phyloP scores from a whole-genome alignment of 2,113 vertebrate species.

The Antechinus flavipes region DNA sequence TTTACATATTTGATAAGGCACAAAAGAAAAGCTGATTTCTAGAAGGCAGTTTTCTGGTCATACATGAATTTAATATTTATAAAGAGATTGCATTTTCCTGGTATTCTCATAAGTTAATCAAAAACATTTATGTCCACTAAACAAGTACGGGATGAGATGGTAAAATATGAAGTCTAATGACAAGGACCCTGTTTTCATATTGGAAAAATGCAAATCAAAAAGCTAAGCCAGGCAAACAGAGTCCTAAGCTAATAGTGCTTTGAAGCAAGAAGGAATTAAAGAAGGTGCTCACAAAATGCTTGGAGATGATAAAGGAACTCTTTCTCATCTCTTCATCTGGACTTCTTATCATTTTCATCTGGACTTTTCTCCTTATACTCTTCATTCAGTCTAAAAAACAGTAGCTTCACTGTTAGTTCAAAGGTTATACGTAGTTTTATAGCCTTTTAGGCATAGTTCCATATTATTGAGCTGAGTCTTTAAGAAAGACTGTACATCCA shows the following conservation, averaged over 20 bases:
- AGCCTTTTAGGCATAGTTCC: too few relatives aligned
- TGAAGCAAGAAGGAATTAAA: neutral
- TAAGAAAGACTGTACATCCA: neutral
- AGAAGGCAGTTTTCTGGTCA: neutral
- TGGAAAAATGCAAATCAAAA: conserved; percentile 26
- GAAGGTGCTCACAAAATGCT: neutral
- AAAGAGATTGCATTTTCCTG: neutral
- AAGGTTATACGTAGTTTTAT: too few relatives aligned
- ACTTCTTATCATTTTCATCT: neutral
- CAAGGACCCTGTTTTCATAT: conserved; percentile 8
- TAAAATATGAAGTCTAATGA: neutral
- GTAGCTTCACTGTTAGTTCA: too few relatives aligned
- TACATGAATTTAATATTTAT: neutral
- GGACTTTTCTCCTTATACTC: neutral
- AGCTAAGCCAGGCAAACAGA: neutral
- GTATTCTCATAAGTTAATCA: neutral
- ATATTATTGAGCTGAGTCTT: neutral
- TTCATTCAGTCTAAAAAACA: neutral
- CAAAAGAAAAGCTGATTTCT: neutral
- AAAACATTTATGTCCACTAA: neutral
- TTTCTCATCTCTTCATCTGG: neutral
- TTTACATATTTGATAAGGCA: neutral
- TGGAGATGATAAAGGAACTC: neutral
- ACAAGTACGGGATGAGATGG: conserved; percentile 23
- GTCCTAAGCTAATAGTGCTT: neutral